Evolutionary conservation across 2,113 vertebrate genomes (phyloP).

Genomic region (Aramus guarauna): DNA sequence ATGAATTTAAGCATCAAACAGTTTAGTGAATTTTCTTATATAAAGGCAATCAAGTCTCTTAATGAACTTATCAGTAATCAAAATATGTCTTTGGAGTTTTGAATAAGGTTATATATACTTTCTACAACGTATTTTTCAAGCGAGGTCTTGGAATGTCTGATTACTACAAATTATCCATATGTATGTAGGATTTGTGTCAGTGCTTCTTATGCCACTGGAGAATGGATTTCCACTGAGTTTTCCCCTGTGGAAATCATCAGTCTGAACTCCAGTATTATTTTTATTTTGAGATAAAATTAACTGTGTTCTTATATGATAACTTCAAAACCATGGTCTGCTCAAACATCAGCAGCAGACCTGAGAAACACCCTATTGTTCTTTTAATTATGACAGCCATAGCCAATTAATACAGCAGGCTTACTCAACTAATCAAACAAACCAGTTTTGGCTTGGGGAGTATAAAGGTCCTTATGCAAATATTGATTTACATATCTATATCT

Average conservation of each 20-base stretch:
- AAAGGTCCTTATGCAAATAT: slow-evolving; percentile 22
- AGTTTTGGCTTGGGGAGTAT: slow-evolving; percentile 21
- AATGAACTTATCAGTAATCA: slow-evolving; percentile 59
- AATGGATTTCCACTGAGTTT: slow-evolving; percentile 46
- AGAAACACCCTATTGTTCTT: not conserved
- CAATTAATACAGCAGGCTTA: not conserved
- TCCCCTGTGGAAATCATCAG: slow-evolving; percentile 19
- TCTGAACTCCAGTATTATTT: slow-evolving; percentile 2
- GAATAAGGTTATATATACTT: slow-evolving; percentile 3
- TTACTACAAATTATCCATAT: slow-evolving; percentile 70
- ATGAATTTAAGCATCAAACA: not conserved
- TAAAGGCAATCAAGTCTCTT: slow-evolving; percentile 10
- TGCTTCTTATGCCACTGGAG: slow-evolving; percentile 25
- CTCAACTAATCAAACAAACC: slow-evolving; percentile 30
- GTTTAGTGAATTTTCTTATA: not conserved
- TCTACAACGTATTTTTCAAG: slow-evolving; percentile 11
- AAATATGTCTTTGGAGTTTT: slow-evolving; percentile 35
- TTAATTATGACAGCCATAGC: slow-evolving; percentile 15
- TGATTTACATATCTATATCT: not conserved
- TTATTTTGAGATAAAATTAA: slow-evolving; percentile 43
- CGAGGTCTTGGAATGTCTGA: slow-evolving; percentile 16
- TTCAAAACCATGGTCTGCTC: not conserved
- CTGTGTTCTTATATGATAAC: not conserved
- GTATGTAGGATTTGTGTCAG: slow-evolving; percentile 61
- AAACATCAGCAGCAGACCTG: not conserved